phyloP scores from a whole-genome alignment of 2,113 vertebrate species.

The Pyrgilauda ruficollis region DNA sequence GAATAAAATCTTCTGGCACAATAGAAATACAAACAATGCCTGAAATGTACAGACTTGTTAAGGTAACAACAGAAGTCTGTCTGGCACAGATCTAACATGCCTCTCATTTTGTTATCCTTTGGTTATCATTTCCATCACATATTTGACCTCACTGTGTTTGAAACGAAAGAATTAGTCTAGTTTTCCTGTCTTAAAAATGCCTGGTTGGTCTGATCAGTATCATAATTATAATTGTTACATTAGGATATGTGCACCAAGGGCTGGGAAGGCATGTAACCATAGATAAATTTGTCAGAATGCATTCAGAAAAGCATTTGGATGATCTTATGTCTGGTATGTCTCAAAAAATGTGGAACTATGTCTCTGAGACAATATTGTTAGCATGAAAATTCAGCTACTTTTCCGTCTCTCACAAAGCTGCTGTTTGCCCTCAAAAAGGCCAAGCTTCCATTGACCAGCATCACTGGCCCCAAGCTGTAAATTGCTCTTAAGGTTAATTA shows the following conservation, averaged over 20 bases:
- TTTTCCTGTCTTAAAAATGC: constrained; percentile 5
- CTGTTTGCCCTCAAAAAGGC: background rate
- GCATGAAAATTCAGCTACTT: background rate
- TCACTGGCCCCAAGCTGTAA: background rate
- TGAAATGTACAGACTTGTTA: background rate
- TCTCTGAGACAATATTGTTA: background rate
- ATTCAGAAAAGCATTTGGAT: constrained; percentile 5
- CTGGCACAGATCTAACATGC: background rate
- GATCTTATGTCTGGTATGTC: background rate
- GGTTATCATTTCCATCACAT: background rate
- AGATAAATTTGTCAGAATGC: background rate
- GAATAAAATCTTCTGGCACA: background rate
- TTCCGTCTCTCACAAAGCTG: background rate
- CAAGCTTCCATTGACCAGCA: background rate
- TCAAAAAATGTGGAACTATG: background rate
- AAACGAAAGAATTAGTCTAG: background rate
- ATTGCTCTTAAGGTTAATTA: background rate
- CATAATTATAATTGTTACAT: background rate
- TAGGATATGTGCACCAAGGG: background rate
- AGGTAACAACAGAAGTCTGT: background rate
- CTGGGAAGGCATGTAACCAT: background rate
- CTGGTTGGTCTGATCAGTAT: background rate
- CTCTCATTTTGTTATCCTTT: background rate
- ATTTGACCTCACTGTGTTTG: background rate
- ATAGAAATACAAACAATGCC: constrained; percentile 6